phyloP scores from a whole-genome alignment of 2,113 vertebrate species.

The Symphodus melops region DNA sequence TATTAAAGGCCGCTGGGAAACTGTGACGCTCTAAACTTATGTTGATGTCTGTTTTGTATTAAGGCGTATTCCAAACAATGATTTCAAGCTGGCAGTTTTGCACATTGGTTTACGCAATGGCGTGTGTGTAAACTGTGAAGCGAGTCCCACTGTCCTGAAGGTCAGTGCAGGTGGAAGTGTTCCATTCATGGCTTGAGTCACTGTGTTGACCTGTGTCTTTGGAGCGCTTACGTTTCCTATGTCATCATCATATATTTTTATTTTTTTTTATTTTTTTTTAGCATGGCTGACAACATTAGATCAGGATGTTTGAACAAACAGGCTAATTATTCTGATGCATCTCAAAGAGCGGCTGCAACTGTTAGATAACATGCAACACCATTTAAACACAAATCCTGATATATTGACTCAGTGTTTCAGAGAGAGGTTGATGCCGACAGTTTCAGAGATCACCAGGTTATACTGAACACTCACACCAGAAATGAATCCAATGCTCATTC shows the following conservation, averaged over 20 bases:
- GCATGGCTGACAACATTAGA: background rate
- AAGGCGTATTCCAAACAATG: background rate
- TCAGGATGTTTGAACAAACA: background rate
- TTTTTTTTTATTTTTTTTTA: background rate
- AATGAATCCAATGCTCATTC: background rate
- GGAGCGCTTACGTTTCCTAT: too few relatives aligned
- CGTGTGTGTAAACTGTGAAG: background rate
- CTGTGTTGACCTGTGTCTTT: background rate
- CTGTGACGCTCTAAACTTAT: background rate
- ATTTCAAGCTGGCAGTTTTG: background rate
- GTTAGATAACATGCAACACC: background rate
- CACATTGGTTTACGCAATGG: background rate
- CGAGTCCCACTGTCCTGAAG: background rate
- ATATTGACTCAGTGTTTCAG: too few relatives aligned
- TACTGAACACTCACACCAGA: background rate
- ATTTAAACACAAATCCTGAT: too few relatives aligned
- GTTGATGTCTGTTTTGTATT: background rate
- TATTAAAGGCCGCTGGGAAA: slow-evolving; percentile 9
- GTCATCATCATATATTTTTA: too few relatives aligned
- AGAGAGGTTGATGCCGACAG: too few relatives aligned
- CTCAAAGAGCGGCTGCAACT: background rate
- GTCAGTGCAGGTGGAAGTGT: background rate
- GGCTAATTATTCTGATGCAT: background rate
- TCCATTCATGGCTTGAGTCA: background rate
- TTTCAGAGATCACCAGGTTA: background rate